Evolutionary conservation across 2,797 vertebrate species (phyloP).

Genomic region (Neostethus bicornis): DNA sequence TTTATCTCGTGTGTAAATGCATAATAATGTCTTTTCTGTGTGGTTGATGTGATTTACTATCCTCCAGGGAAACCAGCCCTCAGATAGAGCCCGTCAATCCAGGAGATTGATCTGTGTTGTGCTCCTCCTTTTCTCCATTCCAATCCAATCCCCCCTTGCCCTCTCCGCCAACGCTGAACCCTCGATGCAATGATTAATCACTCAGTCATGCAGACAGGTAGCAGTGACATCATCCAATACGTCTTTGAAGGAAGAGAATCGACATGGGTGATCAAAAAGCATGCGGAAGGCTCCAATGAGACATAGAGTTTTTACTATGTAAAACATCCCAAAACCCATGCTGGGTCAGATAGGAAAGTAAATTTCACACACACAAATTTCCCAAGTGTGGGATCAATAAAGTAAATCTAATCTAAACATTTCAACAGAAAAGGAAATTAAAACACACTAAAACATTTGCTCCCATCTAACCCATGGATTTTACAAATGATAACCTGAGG

Average conservation of each 20-base stretch:
- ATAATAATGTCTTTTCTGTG: constrained; percentile 8
- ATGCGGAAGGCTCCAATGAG: constrained; percentile 7
- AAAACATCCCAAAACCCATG: too few species aligned
- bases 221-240: constrained; percentile 59
- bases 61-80: constrained; percentile 58
- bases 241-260: constrained; percentile 15
- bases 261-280: constrained; percentile 11
- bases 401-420: too few species aligned
- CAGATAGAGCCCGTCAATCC: constrained; percentile 62
- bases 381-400: too few species aligned
- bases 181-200: constrained; percentile 65
- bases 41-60: constrained; percentile 39
- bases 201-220: constrained; percentile 64
- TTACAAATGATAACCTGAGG: too few species aligned
- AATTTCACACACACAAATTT: too few species aligned
- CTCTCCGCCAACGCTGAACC: constrained; percentile 44
- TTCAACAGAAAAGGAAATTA: too few species aligned
- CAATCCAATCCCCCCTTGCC: constrained; percentile 51
- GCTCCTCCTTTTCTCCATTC: constrained; percentile 59
- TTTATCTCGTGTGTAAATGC: not conserved
- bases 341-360: too few species aligned
- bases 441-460: too few species aligned
- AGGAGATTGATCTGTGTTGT: constrained; percentile 70
- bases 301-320: too few species aligned
- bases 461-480: too few species aligned